A percentile compares a stretch with the other conserved stretches of the same genome.
Conservation (phyloP, 2,113 vertebrate genomes). For the Pungitius pungitius region DNA sequence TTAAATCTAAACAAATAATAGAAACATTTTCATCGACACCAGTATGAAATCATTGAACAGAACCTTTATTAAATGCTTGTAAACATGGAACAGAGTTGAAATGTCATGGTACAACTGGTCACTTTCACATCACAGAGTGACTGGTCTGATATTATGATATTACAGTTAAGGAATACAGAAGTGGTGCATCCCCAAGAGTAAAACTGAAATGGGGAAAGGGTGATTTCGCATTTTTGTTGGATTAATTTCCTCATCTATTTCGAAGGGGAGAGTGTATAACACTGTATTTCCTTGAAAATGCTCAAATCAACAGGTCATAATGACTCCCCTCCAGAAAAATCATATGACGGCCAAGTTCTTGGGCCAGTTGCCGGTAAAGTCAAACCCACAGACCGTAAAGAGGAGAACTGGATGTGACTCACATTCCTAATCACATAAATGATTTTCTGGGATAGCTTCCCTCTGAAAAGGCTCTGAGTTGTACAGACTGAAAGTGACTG, state of each 20-base stretch:
- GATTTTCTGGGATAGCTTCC: neutral
- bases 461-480: neutral
- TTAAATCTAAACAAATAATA: neutral
- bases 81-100: too few relatives aligned
- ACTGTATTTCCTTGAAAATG: too few relatives aligned
- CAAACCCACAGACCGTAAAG: slow-evolving; percentile 13
- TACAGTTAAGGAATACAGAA: neutral
- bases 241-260: too few relatives aligned
- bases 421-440: neutral
- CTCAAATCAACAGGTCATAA: slow-evolving; percentile 40
- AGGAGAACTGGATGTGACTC: slow-evolving; percentile 33
- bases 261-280: too few relatives aligned
- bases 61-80: too few relatives aligned
- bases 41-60: too few relatives aligned
- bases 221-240: too few relatives aligned
- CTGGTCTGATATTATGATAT: slow-evolving; percentile 1
- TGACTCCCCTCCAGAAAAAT: neutral
- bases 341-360: slow-evolving; percentile 32
- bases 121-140: too few relatives aligned
- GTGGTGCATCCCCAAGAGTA: neutral
- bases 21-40: too few relatives aligned
- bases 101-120: too few relatives aligned
- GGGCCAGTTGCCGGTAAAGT: neutral
- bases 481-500: neutral
- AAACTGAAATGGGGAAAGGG: neutral